These are phyloP conservation scores for Melolontha melolontha DNA, from an alignment of 2,888 invertebrate species.

Conservation along the genomic window DNA sequence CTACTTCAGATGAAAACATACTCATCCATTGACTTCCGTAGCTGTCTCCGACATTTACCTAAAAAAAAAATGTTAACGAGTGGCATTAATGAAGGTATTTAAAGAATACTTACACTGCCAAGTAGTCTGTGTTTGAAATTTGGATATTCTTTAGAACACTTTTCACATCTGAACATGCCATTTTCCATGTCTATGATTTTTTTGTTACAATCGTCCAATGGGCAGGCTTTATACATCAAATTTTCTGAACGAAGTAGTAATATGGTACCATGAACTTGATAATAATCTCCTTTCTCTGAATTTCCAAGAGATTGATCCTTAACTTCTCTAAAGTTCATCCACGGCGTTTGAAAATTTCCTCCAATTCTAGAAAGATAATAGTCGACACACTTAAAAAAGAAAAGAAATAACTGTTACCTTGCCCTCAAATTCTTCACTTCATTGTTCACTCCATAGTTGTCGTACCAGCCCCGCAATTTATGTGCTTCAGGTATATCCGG, in stretches of 20 bases:
- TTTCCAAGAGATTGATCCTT: slow-evolving; percentile 77
- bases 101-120: slow-evolving; percentile 74
- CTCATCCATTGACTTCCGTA: slow-evolving; percentile 92
- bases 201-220: slow-evolving; percentile 91
- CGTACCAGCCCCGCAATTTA: slow-evolving; percentile 91
- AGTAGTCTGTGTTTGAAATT: slow-evolving; percentile 90
- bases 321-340: slow-evolving; percentile 83
- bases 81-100: not conserved
- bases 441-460: slow-evolving; percentile 76
- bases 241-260: slow-evolving; percentile 85
- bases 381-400: not conserved
- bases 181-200: slow-evolving; percentile 92
- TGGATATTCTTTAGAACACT: slow-evolving; percentile 87
- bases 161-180: slow-evolving; percentile 93
- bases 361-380: slow-evolving; percentile 45
- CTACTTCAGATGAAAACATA: slow-evolving; percentile 87
- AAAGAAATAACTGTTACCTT: slow-evolving; percentile 61
- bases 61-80: slow-evolving; percentile 50
- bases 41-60: slow-evolving; percentile 90
- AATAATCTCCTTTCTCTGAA: slow-evolving; percentile 86
- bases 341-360: slow-evolving; percentile 67
- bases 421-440: slow-evolving; percentile 76
- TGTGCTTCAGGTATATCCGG: slow-evolving; percentile 92
- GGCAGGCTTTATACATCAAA: slow-evolving; percentile 92
- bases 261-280: slow-evolving; percentile 81